Evolutionary conservation across 2,888 invertebrate species (phyloP).

Genomic region (Brachynemurus nebulosus): DNA sequence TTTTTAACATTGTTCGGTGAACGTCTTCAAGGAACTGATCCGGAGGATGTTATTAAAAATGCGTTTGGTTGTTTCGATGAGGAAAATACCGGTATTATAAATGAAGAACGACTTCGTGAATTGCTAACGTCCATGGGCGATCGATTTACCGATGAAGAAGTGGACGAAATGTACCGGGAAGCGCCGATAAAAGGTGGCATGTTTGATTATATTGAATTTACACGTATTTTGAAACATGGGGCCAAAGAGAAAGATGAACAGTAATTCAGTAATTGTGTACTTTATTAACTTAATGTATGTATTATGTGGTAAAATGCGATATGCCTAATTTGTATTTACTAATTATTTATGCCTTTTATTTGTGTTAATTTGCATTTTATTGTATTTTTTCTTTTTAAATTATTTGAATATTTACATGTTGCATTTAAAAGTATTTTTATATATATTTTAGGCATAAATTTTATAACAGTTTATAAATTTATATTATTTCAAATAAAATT

Average conservation of each 20-base stretch:
- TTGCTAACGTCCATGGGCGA: constrained; percentile 96
- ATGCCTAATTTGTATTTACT: no score
- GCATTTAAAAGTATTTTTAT: no score
- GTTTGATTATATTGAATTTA: constrained; percentile 98
- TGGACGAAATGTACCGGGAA: constrained; percentile 97
- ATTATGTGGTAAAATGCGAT: no score
- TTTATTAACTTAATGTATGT: no score
- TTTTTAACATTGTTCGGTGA: constrained; percentile 97
- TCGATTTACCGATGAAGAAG: constrained; percentile 91
- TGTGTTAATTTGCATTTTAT: no score
- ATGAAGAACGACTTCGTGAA: constrained; percentile 89
- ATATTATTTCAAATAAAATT: no score
- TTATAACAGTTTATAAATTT: no score
- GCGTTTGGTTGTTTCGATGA: constrained; percentile 99
- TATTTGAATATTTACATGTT: no score
- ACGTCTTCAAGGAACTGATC: constrained; percentile 95
- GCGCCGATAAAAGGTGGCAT: constrained; percentile 91
- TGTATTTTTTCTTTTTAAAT: no score
- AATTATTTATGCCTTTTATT: no score
- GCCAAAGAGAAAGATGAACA: constrained; percentile 98
- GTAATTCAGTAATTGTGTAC: constrained; percentile 30
- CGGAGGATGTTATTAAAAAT: constrained; percentile 98
- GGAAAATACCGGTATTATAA: constrained; percentile 82
- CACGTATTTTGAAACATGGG: constrained; percentile 95
- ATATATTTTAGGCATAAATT: no score